Conservation (phyloP, 2,797 vertebrate species). For the Gymnocypris eckloni region DNA sequence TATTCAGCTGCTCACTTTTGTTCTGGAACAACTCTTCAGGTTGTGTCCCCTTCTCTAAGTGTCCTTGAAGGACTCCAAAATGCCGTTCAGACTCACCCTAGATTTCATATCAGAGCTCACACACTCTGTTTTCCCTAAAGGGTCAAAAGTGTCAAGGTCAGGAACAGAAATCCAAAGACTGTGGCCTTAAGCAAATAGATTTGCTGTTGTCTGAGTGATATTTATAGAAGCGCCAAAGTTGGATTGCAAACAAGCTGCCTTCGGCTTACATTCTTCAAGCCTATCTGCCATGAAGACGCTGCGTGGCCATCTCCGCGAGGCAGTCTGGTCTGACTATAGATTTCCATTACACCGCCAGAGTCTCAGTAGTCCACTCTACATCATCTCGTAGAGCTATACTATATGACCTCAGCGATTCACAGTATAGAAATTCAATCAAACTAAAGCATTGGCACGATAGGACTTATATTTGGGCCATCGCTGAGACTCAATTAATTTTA, state of each 20-base stretch:
- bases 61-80: background rate
- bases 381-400: slow-evolving; percentile 31
- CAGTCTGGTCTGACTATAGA: slow-evolving; percentile 61
- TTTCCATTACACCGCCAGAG: slow-evolving; percentile 62
- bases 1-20: slow-evolving; percentile 22
- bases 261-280: slow-evolving; percentile 57
- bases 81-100: background rate
- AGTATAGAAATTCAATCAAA: slow-evolving; percentile 51
- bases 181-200: slow-evolving; percentile 56
- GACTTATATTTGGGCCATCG: slow-evolving; percentile 34
- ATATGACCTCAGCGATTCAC: slow-evolving; percentile 37
- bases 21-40: background rate
- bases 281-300: slow-evolving; percentile 54
- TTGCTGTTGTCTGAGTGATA: slow-evolving; percentile 63
- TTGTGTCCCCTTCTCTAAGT: background rate
- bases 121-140: background rate
- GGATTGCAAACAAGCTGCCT: slow-evolving; percentile 60
- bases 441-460: slow-evolving; percentile 43
- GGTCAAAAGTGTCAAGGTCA: slow-evolving; percentile 58
- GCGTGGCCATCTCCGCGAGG: slow-evolving; percentile 57
- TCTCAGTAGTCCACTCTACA: slow-evolving; percentile 40
- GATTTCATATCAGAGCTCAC: background rate
- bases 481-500: slow-evolving; percentile 47
- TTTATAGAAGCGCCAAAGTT: slow-evolving; percentile 66
- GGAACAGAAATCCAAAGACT: slow-evolving; percentile 57